These are phyloP conservation scores for Muscidifurax raptorellus DNA, from an alignment of 1,140 invertebrate genomes.

Conservation along the genomic window DNA sequence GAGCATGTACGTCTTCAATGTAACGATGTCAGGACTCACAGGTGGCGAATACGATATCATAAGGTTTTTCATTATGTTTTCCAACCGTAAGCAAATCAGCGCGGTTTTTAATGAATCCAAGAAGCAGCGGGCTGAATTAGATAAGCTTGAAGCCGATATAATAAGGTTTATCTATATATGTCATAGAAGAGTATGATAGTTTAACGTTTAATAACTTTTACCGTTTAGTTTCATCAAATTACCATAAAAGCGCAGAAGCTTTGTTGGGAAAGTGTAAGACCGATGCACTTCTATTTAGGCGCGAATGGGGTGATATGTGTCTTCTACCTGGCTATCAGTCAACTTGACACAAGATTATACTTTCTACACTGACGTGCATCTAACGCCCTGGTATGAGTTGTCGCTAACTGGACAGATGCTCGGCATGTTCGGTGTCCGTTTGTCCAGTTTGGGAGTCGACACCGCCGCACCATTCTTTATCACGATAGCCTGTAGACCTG, in stretches of 20 bases:
- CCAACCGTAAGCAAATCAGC: neutral
- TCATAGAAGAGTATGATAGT: neutral
- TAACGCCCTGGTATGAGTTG: slow-evolving; percentile 7
- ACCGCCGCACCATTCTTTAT: neutral
- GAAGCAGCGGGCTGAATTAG: neutral
- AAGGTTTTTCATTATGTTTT: neutral
- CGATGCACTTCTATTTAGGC: neutral
- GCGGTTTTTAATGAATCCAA: neutral
- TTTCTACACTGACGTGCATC: neutral
- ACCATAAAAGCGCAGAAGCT: neutral
- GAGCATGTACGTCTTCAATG: neutral
- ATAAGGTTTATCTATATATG: neutral
- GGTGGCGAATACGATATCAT: neutral
- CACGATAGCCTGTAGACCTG: neutral
- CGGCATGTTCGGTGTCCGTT: neutral
- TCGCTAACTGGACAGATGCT: neutral
- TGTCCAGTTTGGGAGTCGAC: neutral
- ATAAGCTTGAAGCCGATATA: neutral
- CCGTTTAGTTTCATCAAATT: neutral
- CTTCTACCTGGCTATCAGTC: neutral
- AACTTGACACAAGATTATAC: neutral
- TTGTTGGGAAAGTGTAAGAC: neutral
- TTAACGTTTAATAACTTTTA: too few relatives aligned
- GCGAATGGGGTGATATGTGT: neutral
- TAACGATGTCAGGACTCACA: neutral